Conservation (phyloP, 2,113 vertebrate species). For the Acanthochromis polyacanthus region DNA sequence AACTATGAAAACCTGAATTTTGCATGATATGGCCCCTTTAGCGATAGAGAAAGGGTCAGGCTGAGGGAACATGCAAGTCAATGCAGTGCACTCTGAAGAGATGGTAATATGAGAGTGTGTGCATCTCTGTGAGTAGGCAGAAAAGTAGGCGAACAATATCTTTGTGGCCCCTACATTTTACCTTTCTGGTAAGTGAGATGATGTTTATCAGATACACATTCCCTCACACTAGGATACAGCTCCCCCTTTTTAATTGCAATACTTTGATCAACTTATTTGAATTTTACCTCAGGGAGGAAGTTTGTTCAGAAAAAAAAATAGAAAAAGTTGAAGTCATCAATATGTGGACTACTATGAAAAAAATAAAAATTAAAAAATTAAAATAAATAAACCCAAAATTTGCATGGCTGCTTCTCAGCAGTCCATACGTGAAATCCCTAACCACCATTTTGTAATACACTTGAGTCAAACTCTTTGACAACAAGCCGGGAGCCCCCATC, state of each 20-base stretch:
- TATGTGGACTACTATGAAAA: neutral
- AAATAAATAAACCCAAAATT: neutral
- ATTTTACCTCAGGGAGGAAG: neutral
- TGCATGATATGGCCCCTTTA: too few relatives aligned
- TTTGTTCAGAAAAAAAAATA: too few relatives aligned
- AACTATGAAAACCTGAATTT: too few relatives aligned
- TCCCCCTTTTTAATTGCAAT: neutral
- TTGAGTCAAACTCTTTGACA: conserved; percentile 33
- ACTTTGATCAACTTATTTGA: neutral
- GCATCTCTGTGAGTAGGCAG: too few relatives aligned
- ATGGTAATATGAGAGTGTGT: too few relatives aligned
- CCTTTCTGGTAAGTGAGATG: too few relatives aligned
- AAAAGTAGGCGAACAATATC: too few relatives aligned
- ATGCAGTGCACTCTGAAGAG: too few relatives aligned
- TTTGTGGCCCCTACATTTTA: too few relatives aligned
- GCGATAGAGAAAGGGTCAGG: too few relatives aligned
- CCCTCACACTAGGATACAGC: neutral
- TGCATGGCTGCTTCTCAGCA: conserved; percentile 11
- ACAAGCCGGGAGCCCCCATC: neutral
- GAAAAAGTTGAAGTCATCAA: neutral
- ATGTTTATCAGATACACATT: too few relatives aligned
- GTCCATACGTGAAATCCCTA: conserved; percentile 36
- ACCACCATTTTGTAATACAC: conserved; percentile 27
- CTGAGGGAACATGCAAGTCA: too few relatives aligned
- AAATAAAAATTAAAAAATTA: neutral